Evolutionary conservation across 2,797 vertebrate species (phyloP).

Genomic region (Hyperoplus immaculatus): DNA sequence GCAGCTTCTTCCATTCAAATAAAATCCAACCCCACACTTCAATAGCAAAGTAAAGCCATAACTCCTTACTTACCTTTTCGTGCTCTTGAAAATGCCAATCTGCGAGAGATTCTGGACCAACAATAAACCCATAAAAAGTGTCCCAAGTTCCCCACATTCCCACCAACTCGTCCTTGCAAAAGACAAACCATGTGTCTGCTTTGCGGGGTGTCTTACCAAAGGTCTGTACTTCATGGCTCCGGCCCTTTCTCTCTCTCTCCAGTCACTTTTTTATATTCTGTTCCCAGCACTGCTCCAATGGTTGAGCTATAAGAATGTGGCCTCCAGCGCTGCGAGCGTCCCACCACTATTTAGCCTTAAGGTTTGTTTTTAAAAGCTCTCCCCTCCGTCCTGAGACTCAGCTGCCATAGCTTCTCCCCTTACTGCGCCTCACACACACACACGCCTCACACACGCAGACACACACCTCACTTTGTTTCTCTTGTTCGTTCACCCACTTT

Average conservation of each 20-base stretch:
- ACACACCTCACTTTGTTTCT: constrained; percentile 57
- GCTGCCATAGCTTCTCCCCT: constrained; percentile 82
- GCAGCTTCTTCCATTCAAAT: not conserved
- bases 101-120: not conserved
- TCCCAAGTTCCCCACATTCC: not conserved
- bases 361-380: constrained; percentile 81
- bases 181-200: not conserved
- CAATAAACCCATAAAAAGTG: not conserved
- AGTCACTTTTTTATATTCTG: constrained; percentile 13
- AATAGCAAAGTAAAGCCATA: not conserved
- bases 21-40: not conserved
- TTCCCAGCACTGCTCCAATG: constrained; percentile 1
- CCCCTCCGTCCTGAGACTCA: constrained; percentile 70
- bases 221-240: constrained; percentile 83
- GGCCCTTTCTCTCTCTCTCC: constrained; percentile 29
- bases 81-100: constrained; percentile 17
- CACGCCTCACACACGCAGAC: constrained; percentile 40
- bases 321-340: constrained; percentile 53
- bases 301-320: constrained; percentile 59
- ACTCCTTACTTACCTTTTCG: constrained; percentile 1
- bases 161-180: not conserved
- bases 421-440: constrained; percentile 59
- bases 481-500: constrained; percentile 56
- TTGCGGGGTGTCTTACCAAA: constrained; percentile 76
- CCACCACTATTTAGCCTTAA: constrained; percentile 52